A percentile compares a stretch with the other conserved stretches of the same genome.
Conservation (phyloP, 1,140 invertebrate species). For the Polyergus mexicanus region DNA sequence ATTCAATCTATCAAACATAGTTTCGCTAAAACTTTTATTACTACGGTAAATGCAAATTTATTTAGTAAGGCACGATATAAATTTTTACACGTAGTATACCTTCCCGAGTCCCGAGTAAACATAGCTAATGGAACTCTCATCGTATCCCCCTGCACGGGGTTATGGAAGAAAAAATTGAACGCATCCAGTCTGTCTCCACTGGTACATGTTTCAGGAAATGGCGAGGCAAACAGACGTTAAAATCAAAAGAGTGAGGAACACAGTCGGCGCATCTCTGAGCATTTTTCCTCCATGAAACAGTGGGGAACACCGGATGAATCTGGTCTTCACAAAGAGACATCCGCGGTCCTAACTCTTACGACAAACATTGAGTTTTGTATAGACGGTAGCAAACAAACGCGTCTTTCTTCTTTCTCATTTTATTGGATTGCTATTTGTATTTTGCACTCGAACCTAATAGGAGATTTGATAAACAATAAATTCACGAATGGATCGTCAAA, state of each 20-base stretch:
- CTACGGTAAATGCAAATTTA: no score
- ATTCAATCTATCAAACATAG: no score
- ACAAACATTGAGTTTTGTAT: constrained; percentile 77
- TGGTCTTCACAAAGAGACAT: constrained; percentile 61
- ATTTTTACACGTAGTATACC: background rate
- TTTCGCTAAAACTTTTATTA: no score
- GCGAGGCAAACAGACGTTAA: constrained; percentile 66
- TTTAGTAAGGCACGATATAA: no score
- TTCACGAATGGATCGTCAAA: constrained; percentile 23
- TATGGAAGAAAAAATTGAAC: constrained; percentile 20
- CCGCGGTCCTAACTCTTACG: constrained; percentile 78
- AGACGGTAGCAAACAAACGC: constrained; percentile 79
- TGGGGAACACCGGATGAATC: constrained; percentile 40
- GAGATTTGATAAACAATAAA: constrained; percentile 73
- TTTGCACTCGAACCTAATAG: constrained; percentile 31
- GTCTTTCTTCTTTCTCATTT: constrained; percentile 47
- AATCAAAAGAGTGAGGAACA: constrained; percentile 43
- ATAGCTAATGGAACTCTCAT: constrained; percentile 50
- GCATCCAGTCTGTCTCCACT: constrained; percentile 27
- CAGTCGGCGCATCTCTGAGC: constrained; percentile 44
- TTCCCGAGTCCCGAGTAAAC: constrained; percentile 50
- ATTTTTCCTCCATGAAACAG: constrained; percentile 50
- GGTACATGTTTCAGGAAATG: constrained; percentile 71
- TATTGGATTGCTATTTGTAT: constrained; percentile 52
- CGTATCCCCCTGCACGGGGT: background rate